Evolutionary conservation across 2,113 vertebrate species (phyloP).

Genomic region (Ploceus nigricollis): DNA sequence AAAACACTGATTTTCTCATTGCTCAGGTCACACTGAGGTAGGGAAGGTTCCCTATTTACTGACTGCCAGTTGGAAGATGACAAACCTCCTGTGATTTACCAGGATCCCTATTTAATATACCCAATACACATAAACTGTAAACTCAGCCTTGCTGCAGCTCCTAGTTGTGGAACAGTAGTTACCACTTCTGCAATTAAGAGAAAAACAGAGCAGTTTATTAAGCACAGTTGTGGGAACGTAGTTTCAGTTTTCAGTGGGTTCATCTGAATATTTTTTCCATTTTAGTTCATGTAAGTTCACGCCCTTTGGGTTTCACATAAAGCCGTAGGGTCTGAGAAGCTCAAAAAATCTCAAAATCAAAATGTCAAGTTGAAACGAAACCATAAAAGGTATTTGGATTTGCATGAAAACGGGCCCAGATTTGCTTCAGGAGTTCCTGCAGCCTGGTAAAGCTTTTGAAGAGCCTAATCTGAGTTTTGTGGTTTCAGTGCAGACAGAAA

Average conservation of each 20-base stretch:
- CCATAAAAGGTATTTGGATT: constrained; percentile 65
- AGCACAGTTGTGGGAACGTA: constrained; percentile 23
- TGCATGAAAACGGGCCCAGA: constrained; percentile 66
- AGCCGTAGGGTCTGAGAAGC: constrained; percentile 41
- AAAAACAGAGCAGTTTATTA: constrained; percentile 39
- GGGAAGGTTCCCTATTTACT: not conserved
- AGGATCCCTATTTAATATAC: not conserved
- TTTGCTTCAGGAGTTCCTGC: constrained; percentile 59
- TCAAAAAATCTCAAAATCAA: constrained; percentile 59
- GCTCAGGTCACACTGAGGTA: not conserved
- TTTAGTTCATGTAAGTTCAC: constrained; percentile 63
- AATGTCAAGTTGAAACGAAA: constrained; percentile 63
- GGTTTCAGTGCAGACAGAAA: constrained; percentile 58
- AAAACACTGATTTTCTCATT: not conserved
- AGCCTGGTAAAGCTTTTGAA: constrained; percentile 57
- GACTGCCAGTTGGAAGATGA: not conserved
- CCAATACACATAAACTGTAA: not conserved
- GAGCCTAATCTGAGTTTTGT: constrained; percentile 56
- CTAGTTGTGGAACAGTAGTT: not conserved
- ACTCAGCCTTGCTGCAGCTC: not conserved
- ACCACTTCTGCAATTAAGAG: constrained; percentile 38
- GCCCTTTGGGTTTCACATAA: constrained; percentile 62
- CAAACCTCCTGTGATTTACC: not conserved
- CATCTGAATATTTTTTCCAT: constrained; percentile 57
- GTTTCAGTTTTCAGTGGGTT: constrained; percentile 51